phyloP scores from a whole-genome alignment of 2,797 vertebrate genomes.

The Choloepus didactylus region DNA sequence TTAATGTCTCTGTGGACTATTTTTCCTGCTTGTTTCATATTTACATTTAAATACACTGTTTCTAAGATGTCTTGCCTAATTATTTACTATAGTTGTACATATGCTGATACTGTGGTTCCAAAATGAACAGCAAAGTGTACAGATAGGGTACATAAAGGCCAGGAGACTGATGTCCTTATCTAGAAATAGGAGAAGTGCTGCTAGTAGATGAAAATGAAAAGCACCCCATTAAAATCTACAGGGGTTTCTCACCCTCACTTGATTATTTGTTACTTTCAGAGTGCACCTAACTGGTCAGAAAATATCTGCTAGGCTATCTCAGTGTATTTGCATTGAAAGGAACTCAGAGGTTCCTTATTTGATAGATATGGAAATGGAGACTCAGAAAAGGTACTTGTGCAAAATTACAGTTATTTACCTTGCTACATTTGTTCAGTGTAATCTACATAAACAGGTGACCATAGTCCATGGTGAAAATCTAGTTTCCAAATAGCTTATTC shows the following conservation, averaged over 20 bases:
- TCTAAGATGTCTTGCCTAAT: not conserved
- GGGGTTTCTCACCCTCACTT: not conserved
- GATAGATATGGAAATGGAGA: not conserved
- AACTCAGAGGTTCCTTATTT: not conserved
- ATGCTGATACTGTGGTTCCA: slow-evolving; percentile 14
- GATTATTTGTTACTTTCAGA: not conserved
- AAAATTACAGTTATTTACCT: not conserved
- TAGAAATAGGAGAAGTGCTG: not conserved
- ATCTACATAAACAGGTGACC: not conserved
- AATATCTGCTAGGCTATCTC: not conserved
- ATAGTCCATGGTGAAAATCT: not conserved
- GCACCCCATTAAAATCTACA: not conserved
- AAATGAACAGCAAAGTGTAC: not conserved
- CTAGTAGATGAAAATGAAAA: not conserved
- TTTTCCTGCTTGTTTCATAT: not conserved
- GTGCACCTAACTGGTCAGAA: not conserved
- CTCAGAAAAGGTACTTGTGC: not conserved
- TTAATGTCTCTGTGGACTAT: not conserved
- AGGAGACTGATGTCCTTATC: not conserved
- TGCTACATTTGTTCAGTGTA: not conserved
- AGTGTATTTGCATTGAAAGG: not conserved
- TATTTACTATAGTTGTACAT: not conserved
- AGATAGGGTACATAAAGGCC: not conserved
- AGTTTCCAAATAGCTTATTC: not conserved
- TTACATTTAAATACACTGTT: not conserved